Evolutionary conservation across 1,140 invertebrate genomes (phyloP), one percentile per base, ranked within the genome.

Genomic region (Samia ricini): DNA sequence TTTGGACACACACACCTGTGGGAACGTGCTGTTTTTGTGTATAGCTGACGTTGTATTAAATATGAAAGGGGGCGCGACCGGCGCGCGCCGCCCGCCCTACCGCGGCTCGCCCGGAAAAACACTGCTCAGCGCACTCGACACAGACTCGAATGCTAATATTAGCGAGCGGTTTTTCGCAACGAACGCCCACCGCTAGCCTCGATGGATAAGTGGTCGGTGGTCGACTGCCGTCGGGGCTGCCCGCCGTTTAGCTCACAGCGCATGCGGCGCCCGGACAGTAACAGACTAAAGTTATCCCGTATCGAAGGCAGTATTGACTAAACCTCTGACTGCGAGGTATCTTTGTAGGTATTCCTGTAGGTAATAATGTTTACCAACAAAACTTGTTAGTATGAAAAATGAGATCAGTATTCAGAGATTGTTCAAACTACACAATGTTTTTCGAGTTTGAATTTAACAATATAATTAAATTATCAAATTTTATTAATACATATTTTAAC

Each of bases 11-110:
- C 22, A 54, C 50, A 67, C 56, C 58, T 50, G 54, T 50, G 48
- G 55, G 51, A 56, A 66, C 78, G 78, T 78, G 72, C 63, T 50
- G 65, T 66, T 65, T n/a, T 50, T 70, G 54, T 57, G 60, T 65
- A 66, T 64, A 68, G 70, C 68, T 63, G 60, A 56, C 65, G 61
- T 72, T 66, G 67, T 73, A 76, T 73, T 78, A 75, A 64, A 62
- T 54, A 56, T 59, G 62, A 61, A 66, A 67, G 71, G 64, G 76
- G 79, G 72, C 68, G 60, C 33, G 52, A 64, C 52, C 64, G 76
- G 81, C 84, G 82, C 81, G 82, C 84, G 82, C 84, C 84, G 84
- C 82, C 82, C 84, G 82, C 81, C 83, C 80, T 79, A 57, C 69
- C 70, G 64, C 62, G 60, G 56, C 75, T 75, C 63, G 64, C 63